Evolutionary conservation across 1,140 invertebrate species (phyloP), one percentile per base, ranked within the genome.

Genomic region (Drosophila triauraria): DNA sequence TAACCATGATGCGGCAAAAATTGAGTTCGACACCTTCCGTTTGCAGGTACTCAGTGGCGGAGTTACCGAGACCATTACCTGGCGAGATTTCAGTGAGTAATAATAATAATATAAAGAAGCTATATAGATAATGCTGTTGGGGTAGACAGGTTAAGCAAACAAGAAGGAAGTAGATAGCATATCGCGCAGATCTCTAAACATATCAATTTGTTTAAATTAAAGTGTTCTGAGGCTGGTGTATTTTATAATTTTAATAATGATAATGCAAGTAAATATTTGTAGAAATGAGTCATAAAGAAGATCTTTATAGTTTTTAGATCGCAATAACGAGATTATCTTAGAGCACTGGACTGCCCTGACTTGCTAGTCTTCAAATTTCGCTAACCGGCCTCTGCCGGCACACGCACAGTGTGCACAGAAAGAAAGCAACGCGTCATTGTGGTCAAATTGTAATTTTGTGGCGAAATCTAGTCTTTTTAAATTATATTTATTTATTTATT

Each of bases 11-110:
- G 60, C 60, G 10, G 81, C 70, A 13, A 74, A 85, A 82, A 79
- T 65, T 1, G 85, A 90, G 53, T 90, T 91, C n/a, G 87, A 86
- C 25, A 77, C 76, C n/a, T 91, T 91, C 38, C 75, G 67, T 10
- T 48, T 74, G 6, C 77, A 84, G 50, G 87, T 90, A 46, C 71
- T 90, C 3, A 75, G 77, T 13, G 82, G 87, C 6, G 87, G 86
- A 12, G 69, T 82, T 38, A 70, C 54, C 23, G 63, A 90, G 43
- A 57, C 27, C 20, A 61, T 75, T 46, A 78, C 40, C 56, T 69
- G 60, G 72, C 47, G 51, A 53, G 84, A 87, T 78, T 87, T 88
- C 62, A 63, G 84, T 87, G 46, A 90, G 83, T 77, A 15, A 54
- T 27, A 27, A 6, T 30, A 7, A 30, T 30, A 30, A 30, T 30